These are phyloP conservation scores for Clarias magur DNA, from an alignment of 2,113 vertebrate species.

Conservation along the genomic window DNA sequence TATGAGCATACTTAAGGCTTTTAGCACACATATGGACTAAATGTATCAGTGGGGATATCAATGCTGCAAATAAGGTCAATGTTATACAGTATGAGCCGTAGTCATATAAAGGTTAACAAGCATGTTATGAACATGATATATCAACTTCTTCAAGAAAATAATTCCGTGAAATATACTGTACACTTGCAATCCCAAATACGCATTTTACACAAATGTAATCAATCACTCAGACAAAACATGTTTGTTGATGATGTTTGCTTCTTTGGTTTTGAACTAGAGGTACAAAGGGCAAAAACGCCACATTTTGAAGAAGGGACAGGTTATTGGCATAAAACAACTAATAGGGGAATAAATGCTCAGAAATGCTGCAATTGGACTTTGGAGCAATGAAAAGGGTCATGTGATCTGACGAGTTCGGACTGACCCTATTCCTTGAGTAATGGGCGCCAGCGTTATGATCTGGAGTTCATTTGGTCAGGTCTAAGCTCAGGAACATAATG, in stretches of 20 bases:
- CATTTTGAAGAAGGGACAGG: too few relatives aligned
- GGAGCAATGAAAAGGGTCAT: too few relatives aligned
- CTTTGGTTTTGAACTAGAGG: not conserved
- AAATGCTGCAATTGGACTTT: too few relatives aligned
- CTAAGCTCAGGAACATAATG: too few relatives aligned
- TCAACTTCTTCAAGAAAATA: not conserved
- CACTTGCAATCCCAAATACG: not conserved
- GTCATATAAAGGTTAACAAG: conserved; percentile 8
- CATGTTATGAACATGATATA: conserved; percentile 17
- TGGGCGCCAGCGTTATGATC: too few relatives aligned
- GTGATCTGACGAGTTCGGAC: too few relatives aligned
- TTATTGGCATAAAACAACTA: too few relatives aligned
- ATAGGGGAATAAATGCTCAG: too few relatives aligned
- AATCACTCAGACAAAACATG: not conserved
- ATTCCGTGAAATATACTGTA: not conserved
- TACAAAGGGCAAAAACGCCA: not conserved
- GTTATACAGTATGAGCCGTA: not conserved
- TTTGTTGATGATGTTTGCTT: not conserved
- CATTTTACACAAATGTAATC: not conserved
- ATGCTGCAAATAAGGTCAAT: not conserved
- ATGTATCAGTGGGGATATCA: not conserved
- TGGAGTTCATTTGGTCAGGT: too few relatives aligned
- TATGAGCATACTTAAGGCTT: conserved; percentile 11
- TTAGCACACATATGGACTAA: not conserved
- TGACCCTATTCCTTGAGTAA: too few relatives aligned